Evolutionary conservation across 2,888 invertebrate species (phyloP).

Genomic region (Listrodromus nycthemerus): DNA sequence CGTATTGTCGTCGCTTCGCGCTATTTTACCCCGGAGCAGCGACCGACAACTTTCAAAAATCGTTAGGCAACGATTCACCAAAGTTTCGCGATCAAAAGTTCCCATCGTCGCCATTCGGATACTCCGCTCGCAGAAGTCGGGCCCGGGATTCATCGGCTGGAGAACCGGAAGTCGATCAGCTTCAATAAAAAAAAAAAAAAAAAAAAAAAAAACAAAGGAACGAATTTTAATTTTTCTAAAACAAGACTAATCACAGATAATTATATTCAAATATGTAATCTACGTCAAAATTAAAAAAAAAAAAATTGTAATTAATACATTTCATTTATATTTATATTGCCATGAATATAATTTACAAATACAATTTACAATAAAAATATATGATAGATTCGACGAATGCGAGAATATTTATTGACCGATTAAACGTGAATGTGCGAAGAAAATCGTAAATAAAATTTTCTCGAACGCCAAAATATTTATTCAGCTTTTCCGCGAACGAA

Average conservation of each 20-base stretch:
- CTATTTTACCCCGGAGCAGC: conserved; percentile 43
- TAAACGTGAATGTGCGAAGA: not conserved
- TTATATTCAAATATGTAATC: not conserved
- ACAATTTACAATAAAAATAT: not conserved
- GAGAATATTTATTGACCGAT: not conserved
- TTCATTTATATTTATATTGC: no score
- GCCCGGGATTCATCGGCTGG: not conserved
- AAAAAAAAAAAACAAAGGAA: not conserved
- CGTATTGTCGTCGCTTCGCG: conserved; percentile 45
- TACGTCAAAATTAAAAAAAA: not conserved
- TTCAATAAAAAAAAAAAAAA: not conserved
- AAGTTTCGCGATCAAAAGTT: conserved; percentile 63
- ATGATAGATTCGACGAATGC: not conserved
- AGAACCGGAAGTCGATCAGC: not conserved
- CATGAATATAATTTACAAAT: no score
- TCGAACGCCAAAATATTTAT: not conserved
- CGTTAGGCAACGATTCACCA: conserved; percentile 69
- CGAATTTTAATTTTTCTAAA: not conserved
- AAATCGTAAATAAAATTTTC: not conserved
- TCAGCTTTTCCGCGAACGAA: conserved; percentile 34
- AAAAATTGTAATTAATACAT: not conserved
- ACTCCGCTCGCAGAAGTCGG: not conserved
- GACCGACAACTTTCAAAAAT: conserved; percentile 68
- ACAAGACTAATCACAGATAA: not conserved
- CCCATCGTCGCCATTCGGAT: conserved; percentile 12